Percentiles rank a stretch among this genome's conserved stretches.
phyloP scores from a whole-genome alignment of 2,113 vertebrate species.

The Stomatorhinus ivindoensis region DNA sequence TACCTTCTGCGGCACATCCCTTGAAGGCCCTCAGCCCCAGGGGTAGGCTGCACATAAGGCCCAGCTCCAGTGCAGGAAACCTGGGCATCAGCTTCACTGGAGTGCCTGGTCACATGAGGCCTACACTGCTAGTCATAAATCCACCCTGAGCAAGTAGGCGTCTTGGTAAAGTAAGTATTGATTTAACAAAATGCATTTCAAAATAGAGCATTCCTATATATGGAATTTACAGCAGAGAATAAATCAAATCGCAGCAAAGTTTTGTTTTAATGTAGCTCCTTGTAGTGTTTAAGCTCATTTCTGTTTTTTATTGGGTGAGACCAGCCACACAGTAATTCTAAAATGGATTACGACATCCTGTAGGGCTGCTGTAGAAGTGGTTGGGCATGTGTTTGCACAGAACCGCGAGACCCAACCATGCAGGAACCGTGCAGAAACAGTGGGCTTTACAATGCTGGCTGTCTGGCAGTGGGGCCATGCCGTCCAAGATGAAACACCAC shows the following conservation, averaged over 20 bases:
- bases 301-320: background rate
- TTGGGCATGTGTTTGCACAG: background rate
- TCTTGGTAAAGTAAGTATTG: background rate
- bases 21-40: slow-evolving; percentile 28
- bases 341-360: background rate
- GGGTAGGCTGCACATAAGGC: slow-evolving; percentile 32
- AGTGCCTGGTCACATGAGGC: slow-evolving; percentile 25
- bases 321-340: background rate
- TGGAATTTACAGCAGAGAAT: background rate
- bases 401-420: background rate
- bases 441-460: background rate
- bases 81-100: slow-evolving; percentile 31
- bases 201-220: background rate
- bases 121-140: slow-evolving; percentile 11
- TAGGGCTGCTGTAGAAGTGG: background rate
- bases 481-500: background rate
- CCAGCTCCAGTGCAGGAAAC: slow-evolving; percentile 35
- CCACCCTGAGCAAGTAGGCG: background rate
- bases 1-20: slow-evolving; percentile 47
- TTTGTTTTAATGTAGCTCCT: background rate
- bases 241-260: background rate
- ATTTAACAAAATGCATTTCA: background rate
- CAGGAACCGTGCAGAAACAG: background rate
- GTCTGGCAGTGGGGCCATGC: background rate
- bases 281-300: background rate